Evolutionary conservation across 2,113 vertebrate genomes (phyloP).

Genomic region (Hiodon tergisus): DNA sequence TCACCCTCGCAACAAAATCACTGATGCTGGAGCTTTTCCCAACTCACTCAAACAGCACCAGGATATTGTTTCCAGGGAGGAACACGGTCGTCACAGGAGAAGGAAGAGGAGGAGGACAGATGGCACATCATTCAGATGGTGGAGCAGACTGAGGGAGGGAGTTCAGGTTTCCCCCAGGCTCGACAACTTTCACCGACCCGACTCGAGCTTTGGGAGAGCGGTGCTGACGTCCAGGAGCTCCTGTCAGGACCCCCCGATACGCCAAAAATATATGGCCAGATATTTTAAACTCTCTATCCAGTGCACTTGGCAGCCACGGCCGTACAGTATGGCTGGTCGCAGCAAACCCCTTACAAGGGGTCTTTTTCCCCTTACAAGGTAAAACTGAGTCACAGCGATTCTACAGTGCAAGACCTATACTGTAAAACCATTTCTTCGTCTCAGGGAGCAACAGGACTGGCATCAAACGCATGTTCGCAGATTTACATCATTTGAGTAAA

Average conservation of each 20-base stretch:
- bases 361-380: conserved; percentile 31
- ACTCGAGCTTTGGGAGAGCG: background rate
- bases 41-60: conserved; percentile 80
- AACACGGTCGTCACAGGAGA: conserved; percentile 35
- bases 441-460: too few species aligned
- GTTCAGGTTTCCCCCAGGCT: conserved; percentile 25
- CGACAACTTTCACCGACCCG: background rate
- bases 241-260: conserved; percentile 28
- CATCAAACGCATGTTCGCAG: too few species aligned
- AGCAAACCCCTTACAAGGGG: too few species aligned
- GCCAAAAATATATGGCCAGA: conserved; percentile 36
- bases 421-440: background rate
- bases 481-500: too few species aligned
- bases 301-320: conserved; percentile 42
- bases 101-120: conserved; percentile 42
- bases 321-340: conserved; percentile 32
- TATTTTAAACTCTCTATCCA: conserved; percentile 50
- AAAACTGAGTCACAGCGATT: conserved; percentile 22
- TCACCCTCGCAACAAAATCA: conserved; percentile 86
- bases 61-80: conserved; percentile 80
- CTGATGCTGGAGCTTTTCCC: conserved; percentile 86
- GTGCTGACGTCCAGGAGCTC: background rate
- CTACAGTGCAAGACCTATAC: background rate
- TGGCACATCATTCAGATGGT: conserved; percentile 42
- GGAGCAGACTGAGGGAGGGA: conserved; percentile 17